phyloP scores from a whole-genome alignment of 2,888 invertebrate genomes.

The Thereva nobilitata region DNA sequence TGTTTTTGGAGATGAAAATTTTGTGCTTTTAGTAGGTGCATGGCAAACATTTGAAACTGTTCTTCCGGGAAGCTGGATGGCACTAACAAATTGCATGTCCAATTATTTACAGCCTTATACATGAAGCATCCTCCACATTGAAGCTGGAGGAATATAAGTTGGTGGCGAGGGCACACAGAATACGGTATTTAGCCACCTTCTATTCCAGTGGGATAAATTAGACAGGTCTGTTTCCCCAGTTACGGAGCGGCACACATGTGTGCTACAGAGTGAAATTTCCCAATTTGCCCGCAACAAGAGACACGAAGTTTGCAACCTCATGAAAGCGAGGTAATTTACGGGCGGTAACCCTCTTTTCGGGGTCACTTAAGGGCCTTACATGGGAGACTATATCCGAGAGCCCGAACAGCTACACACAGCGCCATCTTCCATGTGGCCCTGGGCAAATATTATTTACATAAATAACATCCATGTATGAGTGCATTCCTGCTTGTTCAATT shows the following conservation, averaged over 20 bases:
- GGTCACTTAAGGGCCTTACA: not conserved
- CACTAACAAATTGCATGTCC: too few relatives aligned
- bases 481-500: too few relatives aligned
- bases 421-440: too few relatives aligned
- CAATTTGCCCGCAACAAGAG: conserved; percentile 21
- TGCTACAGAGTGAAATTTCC: conserved; percentile 5
- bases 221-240: conserved; percentile 8
- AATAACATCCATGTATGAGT: too few relatives aligned
- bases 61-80: too few relatives aligned
- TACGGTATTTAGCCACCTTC: conserved; percentile 11
- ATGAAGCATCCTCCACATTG: too few relatives aligned
- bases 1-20: too few relatives aligned
- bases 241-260: not conserved
- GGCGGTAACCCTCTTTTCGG: conserved; percentile 3
- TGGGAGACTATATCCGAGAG: not conserved
- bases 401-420: not conserved
- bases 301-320: conserved; percentile 10
- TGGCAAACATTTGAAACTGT: too few relatives aligned
- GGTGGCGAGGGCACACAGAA: not conserved
- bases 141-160: too few relatives aligned
- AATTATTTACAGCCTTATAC: too few relatives aligned
- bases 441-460: too few relatives aligned
- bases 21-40: too few relatives aligned
- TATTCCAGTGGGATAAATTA: conserved; percentile 8
- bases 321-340: conserved; percentile 21